These are phyloP conservation scores for Eulemur rubriventer DNA, from an alignment of 2,797 vertebrate genomes.

Conservation along the genomic window DNA sequence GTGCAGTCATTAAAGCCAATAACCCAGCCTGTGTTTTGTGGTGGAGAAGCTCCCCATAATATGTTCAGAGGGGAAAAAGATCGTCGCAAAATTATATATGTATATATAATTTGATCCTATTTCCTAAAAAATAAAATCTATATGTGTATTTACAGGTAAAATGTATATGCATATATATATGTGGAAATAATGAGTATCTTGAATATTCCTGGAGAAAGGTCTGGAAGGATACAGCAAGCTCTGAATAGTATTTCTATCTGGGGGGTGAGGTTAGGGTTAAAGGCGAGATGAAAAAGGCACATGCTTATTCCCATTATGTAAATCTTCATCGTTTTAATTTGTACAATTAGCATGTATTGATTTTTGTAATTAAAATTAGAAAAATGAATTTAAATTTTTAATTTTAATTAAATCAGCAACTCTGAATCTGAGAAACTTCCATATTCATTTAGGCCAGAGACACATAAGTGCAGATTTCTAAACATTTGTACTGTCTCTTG, in stretches of 20 bases:
- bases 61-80: not conserved
- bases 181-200: not conserved
- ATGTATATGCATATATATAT: not conserved
- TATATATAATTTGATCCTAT: not conserved
- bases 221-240: not conserved
- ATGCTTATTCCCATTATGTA: not conserved
- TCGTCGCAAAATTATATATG: not conserved
- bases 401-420: not conserved
- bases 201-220: slow-evolving; percentile 46
- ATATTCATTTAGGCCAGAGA: not conserved
- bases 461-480: not conserved
- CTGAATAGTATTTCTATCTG: not conserved
- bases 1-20: not conserved
- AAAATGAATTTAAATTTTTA: not conserved
- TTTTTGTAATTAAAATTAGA: slow-evolving; percentile 13
- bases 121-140: not conserved
- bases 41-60: not conserved
- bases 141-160: not conserved
- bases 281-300: not conserved
- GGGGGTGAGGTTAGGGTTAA: not conserved
- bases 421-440: slow-evolving; percentile 2
- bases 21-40: not conserved
- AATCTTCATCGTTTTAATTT: slow-evolving; percentile 9
- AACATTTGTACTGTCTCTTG: not conserved
- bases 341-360: not conserved